These are phyloP conservation scores for Microtus oregoni DNA, from an alignment of 2,113 vertebrate species.

Conservation along the genomic window DNA sequence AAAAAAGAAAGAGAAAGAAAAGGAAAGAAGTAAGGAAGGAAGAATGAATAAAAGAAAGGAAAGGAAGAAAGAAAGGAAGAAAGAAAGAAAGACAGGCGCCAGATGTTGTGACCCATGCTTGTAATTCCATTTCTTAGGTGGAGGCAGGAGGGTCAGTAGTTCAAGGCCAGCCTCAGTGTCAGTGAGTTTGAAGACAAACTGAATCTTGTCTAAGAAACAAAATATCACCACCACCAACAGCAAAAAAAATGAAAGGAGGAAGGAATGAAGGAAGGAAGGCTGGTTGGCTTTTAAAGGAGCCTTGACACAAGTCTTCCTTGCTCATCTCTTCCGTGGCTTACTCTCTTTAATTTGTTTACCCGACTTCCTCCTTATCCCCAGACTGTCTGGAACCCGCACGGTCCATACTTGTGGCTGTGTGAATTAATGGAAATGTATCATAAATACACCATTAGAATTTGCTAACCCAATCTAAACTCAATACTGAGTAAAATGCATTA, in stretches of 20 bases:
- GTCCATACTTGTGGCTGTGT: slow-evolving; percentile 23
- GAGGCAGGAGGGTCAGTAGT: background rate
- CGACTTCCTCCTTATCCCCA: slow-evolving; percentile 30
- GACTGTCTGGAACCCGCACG: slow-evolving; percentile 37
- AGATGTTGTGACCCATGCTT: background rate
- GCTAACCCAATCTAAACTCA: slow-evolving; percentile 32
- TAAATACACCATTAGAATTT: slow-evolving; percentile 24
- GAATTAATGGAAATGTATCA: slow-evolving; percentile 39
- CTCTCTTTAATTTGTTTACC: slow-evolving; percentile 38
- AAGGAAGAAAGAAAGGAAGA: background rate
- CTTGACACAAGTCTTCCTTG: background rate
- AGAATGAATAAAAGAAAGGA: fast-evolving
- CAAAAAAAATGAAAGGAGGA: background rate
- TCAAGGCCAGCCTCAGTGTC: background rate
- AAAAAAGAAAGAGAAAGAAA: background rate
- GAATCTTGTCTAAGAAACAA: background rate
- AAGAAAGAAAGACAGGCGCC: background rate
- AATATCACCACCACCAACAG: background rate
- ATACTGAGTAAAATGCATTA: slow-evolving; percentile 26
- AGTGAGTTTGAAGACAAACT: background rate
- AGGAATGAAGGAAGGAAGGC: background rate
- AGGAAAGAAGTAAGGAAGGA: no score
- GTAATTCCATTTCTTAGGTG: background rate
- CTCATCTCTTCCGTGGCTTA: background rate
- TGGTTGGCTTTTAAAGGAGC: background rate